phyloP scores from a whole-genome alignment of 1,140 invertebrate genomes.

The Asbolus verrucosus region DNA sequence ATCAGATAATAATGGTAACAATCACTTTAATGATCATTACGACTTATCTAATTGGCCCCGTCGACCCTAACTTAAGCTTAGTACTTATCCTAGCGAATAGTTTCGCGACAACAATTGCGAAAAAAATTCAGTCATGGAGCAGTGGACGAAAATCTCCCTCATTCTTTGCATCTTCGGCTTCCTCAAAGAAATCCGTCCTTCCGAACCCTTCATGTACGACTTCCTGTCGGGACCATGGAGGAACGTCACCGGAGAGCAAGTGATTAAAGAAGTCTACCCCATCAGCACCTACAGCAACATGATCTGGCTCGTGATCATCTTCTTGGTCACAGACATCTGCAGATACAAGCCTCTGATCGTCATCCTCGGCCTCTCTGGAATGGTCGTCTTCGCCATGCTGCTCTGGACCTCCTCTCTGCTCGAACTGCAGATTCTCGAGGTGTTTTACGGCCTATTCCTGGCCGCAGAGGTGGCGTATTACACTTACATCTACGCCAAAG shows the following conservation, averaged over 20 bases:
- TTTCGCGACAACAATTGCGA: too few relatives aligned
- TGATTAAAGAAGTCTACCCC: slow-evolving; percentile 81
- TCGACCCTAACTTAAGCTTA: too few relatives aligned
- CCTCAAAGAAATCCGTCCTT: slow-evolving; percentile 83
- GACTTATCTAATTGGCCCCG: too few relatives aligned
- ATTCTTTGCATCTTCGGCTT: slow-evolving; percentile 81
- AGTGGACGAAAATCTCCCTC: slow-evolving; percentile 75
- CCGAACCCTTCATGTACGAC: slow-evolving; percentile 82
- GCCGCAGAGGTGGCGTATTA: slow-evolving; percentile 93
- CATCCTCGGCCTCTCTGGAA: slow-evolving; percentile 77
- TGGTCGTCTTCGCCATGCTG: slow-evolving; percentile 79
- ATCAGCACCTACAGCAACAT: slow-evolving; percentile 83
- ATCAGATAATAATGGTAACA: too few relatives aligned
- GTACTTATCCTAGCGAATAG: too few relatives aligned
- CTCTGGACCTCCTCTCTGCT: slow-evolving; percentile 76
- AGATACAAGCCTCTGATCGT: slow-evolving; percentile 90
- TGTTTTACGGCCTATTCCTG: slow-evolving; percentile 84
- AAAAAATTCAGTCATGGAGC: slow-evolving; percentile 65
- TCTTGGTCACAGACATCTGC: slow-evolving; percentile 83
- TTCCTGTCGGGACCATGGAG: slow-evolving; percentile 75
- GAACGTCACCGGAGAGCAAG: slow-evolving; percentile 76
- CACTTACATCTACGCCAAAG: slow-evolving; percentile 94
- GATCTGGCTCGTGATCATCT: slow-evolving; percentile 76
- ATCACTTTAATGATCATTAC: too few relatives aligned
- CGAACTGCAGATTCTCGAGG: slow-evolving; percentile 72